These are phyloP conservation scores for Copidosoma aretas DNA, from an alignment of 2,888 invertebrate genomes.

Conservation along the genomic window DNA sequence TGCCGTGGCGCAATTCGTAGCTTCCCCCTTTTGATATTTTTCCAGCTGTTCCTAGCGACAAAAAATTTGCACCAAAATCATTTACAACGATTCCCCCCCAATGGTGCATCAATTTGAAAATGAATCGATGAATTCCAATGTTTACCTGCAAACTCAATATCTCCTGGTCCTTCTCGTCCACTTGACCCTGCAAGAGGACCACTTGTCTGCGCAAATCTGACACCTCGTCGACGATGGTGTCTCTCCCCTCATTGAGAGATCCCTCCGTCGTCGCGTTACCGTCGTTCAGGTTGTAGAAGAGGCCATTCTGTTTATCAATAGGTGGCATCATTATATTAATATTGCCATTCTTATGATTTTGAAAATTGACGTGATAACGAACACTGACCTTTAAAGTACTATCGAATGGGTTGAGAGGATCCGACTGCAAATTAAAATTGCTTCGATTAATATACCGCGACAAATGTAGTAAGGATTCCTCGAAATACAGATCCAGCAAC, in stretches of 20 bases:
- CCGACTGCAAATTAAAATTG: conserved; percentile 68
- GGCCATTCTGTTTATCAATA: conserved; percentile 65
- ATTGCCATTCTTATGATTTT: not conserved
- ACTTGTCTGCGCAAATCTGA: conserved; percentile 83
- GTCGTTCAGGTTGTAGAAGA: conserved; percentile 68
- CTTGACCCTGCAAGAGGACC: conserved; percentile 83
- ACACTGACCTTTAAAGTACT: conserved; percentile 61
- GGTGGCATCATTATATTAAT: not conserved
- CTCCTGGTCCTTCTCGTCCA: conserved; percentile 85
- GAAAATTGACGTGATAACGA: too few species aligned
- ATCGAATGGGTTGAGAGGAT: conserved; percentile 89
- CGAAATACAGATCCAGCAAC: too few species aligned
- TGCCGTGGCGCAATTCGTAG: conserved; percentile 53
- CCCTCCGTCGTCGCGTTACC: conserved; percentile 64
- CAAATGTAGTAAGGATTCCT: too few species aligned
- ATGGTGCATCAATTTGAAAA: too few species aligned
- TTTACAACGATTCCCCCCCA: too few species aligned
- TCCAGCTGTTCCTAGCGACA: conserved; percentile 52
- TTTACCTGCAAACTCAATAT: conserved; percentile 76
- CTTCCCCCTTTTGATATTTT: conserved; percentile 55
- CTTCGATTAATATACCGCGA: not conserved
- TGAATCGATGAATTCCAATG: too few species aligned
- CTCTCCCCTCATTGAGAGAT: conserved; percentile 54
- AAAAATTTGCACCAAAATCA: too few species aligned
- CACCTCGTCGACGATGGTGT: conserved; percentile 66